Conservation (phyloP, 1,140 invertebrate genomes). For the Drosophila pandora region DNA sequence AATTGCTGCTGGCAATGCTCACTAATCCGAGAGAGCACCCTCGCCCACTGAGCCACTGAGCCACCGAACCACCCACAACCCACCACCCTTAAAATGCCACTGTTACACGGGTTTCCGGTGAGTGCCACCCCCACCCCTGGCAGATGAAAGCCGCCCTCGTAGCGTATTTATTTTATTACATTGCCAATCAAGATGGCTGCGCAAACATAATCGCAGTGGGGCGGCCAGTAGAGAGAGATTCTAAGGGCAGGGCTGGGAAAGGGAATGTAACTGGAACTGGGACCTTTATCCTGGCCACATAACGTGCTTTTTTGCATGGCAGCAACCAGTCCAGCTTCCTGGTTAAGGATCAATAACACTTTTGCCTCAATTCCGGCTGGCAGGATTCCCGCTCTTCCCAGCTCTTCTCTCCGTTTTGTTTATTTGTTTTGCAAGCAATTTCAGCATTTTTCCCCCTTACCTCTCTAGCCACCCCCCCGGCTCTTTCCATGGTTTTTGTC, state of each 20-base stretch:
- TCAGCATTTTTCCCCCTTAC: slow-evolving; percentile 47
- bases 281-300: slow-evolving; percentile 37
- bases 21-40: slow-evolving; percentile 68
- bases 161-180: slow-evolving; percentile 84
- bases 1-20: slow-evolving; percentile 72
- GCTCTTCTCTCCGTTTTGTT: slow-evolving; percentile 64
- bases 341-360: slow-evolving; percentile 81
- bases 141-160: slow-evolving; percentile 36
- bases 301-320: slow-evolving; percentile 69
- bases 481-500: not conserved
- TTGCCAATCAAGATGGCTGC: slow-evolving; percentile 83
- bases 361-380: slow-evolving; percentile 71
- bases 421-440: slow-evolving; percentile 82
- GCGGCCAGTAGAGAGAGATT: slow-evolving; percentile 23
- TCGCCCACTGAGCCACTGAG: slow-evolving; percentile 25
- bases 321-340: slow-evolving; percentile 16
- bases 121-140: slow-evolving; percentile 7
- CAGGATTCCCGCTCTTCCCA: slow-evolving; percentile 36
- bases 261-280: slow-evolving; percentile 18
- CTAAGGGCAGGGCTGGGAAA: slow-evolving; percentile 7
- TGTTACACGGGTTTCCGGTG: slow-evolving; percentile 60
- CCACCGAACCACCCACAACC: slow-evolving; percentile 9
- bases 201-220: slow-evolving; percentile 81
- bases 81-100: slow-evolving; percentile 11
- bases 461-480: not conserved